Evolutionary conservation across 2,888 invertebrate genomes (phyloP).

Genomic region (Macrostomum cliftonense): DNA sequence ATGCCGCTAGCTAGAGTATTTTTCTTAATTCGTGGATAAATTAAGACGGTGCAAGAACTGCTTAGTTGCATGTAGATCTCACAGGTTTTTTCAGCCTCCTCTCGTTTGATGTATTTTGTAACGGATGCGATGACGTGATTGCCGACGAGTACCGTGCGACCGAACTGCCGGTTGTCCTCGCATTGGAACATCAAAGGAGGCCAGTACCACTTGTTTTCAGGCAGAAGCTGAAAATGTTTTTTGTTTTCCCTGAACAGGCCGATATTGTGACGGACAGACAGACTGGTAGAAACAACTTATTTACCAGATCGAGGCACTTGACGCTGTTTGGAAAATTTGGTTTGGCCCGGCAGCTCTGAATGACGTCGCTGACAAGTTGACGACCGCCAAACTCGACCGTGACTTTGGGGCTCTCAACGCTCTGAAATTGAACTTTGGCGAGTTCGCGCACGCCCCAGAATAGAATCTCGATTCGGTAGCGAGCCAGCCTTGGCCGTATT

Average conservation of each 20-base stretch:
- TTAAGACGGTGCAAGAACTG: no score
- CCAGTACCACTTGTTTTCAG: slow-evolving; percentile 69
- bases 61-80: no score
- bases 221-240: slow-evolving; percentile 42
- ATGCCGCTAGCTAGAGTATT: no score
- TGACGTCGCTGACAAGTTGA: slow-evolving; percentile 37
- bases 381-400: slow-evolving; percentile 41
- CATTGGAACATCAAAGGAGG: slow-evolving; percentile 72
- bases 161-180: slow-evolving; percentile 70
- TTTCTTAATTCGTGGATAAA: no score
- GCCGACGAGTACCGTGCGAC: slow-evolving; percentile 65
- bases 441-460: slow-evolving; percentile 41
- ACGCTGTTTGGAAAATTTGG: slow-evolving; percentile 39
- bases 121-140: slow-evolving; percentile 54
- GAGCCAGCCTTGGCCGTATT: slow-evolving; percentile 16
- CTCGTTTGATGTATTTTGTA: no score
- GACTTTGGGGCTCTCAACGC: slow-evolving; percentile 38
- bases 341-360: slow-evolving; percentile 36
- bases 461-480: slow-evolving; percentile 20
- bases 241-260: no score
- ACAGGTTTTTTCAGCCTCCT: no score
- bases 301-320: slow-evolving; percentile 39
- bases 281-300: neutral
- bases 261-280: no score
- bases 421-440: slow-evolving; percentile 37